phyloP scores from a whole-genome alignment of 2,113 vertebrate genomes.

The Phylloscopus trochilus region DNA sequence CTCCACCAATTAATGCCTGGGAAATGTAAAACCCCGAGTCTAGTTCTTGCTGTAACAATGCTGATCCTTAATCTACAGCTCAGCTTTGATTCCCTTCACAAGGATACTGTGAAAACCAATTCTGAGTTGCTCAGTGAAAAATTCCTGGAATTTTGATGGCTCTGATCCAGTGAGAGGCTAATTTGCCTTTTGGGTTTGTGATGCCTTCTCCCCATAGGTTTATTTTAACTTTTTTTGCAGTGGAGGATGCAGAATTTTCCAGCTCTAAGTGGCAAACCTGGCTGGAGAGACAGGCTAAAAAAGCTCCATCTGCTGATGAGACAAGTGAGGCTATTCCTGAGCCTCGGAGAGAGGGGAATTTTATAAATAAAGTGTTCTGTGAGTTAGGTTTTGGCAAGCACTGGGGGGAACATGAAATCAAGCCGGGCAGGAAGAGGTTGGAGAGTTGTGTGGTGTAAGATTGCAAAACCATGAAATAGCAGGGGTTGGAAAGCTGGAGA shows the following conservation, averaged over 20 bases:
- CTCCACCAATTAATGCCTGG: not conserved
- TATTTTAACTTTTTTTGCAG: not conserved
- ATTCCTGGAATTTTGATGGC: not conserved
- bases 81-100: not conserved
- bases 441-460: not conserved
- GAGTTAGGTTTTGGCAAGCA: not conserved
- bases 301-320: not conserved
- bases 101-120: not conserved
- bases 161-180: not conserved
- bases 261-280: not conserved
- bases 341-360: not conserved
- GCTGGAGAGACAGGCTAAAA: not conserved
- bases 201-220: not conserved
- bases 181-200: not conserved
- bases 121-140: accelerated
- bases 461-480: not conserved
- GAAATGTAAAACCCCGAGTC: not conserved
- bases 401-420: not conserved
- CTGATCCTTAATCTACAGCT: not conserved
- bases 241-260: not conserved
- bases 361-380: not conserved
- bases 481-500: not conserved
- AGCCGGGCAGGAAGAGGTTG: not conserved
- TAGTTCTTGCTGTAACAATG: not conserved
- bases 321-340: not conserved